A percentile compares a stretch with the other conserved stretches of the same genome.
phyloP scores from a whole-genome alignment of 2,113 vertebrate species.

The Silurus glanis region DNA sequence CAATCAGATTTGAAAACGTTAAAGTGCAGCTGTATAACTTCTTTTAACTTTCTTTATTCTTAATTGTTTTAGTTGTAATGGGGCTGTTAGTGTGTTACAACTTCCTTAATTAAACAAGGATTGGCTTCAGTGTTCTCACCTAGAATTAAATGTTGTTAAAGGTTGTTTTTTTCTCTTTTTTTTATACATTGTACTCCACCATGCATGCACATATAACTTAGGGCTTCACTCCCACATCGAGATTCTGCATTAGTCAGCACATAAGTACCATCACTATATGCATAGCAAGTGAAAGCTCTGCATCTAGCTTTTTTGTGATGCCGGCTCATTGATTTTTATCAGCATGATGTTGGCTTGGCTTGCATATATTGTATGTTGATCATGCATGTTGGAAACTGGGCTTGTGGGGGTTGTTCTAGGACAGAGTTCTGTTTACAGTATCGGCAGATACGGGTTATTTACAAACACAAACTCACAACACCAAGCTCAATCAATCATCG shows the following conservation, averaged over 20 bases:
- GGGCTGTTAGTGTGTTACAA: background rate
- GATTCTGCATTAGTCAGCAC: background rate
- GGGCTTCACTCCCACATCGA: background rate
- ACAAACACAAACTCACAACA: background rate
- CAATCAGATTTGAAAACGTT: background rate
- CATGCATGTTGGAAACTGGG: background rate
- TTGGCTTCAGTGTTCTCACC: background rate
- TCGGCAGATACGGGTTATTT: background rate
- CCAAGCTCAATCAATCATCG: background rate
- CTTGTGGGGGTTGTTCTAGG: background rate
- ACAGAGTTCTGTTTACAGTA: constrained; percentile 2
- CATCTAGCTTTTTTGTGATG: background rate
- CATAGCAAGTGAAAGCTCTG: background rate
- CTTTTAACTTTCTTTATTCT: background rate
- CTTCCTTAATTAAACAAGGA: background rate
- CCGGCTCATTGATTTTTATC: background rate
- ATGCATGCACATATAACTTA: background rate
- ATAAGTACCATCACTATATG: background rate
- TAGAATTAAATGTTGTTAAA: background rate
- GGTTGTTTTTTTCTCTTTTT: background rate
- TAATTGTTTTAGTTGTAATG: background rate
- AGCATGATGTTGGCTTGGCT: background rate
- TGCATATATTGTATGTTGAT: background rate
- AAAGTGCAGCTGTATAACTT: background rate
- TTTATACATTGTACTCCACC: background rate